These are phyloP conservation scores for Ranitomeya imitator DNA, from an alignment of 2,113 vertebrate species.

Conservation along the genomic window DNA sequence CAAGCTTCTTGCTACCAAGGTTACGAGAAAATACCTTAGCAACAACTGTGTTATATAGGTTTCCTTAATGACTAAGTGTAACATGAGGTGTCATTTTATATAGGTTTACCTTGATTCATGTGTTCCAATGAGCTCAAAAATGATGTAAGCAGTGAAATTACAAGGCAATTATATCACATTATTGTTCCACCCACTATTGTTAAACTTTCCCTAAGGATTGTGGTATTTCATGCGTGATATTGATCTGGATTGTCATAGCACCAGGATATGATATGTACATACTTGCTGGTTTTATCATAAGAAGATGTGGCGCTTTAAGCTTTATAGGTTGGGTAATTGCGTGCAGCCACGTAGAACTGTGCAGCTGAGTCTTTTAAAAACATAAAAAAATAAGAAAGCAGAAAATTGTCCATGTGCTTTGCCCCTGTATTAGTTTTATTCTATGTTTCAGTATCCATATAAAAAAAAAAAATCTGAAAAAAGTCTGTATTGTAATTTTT, in stretches of 20 bases:
- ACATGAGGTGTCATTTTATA: conserved; percentile 24
- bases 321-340: too few species aligned
- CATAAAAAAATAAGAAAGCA: too few species aligned
- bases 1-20: neutral
- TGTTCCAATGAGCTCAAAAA: conserved; percentile 20
- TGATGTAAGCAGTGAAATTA: conserved; percentile 46
- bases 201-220: conserved; percentile 34
- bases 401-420: too few species aligned
- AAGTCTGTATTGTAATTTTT: too few species aligned
- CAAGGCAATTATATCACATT: conserved; percentile 25
- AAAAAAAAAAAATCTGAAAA: too few species aligned
- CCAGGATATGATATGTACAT: neutral
- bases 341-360: too few species aligned
- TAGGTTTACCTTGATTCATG: conserved; percentile 34
- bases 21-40: neutral
- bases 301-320: too few species aligned
- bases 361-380: too few species aligned
- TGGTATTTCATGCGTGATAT: neutral
- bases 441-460: too few species aligned
- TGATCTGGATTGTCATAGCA: neutral
- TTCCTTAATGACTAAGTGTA: conserved; percentile 8
- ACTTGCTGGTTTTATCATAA: neutral
- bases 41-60: neutral
- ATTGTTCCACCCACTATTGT: conserved; percentile 30
- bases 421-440: too few species aligned